A percentile compares a stretch with the other conserved stretches of the same genome.
Evolutionary conservation across 2,888 invertebrate species (phyloP).

Genomic region (Enchytraeus crypticus): DNA sequence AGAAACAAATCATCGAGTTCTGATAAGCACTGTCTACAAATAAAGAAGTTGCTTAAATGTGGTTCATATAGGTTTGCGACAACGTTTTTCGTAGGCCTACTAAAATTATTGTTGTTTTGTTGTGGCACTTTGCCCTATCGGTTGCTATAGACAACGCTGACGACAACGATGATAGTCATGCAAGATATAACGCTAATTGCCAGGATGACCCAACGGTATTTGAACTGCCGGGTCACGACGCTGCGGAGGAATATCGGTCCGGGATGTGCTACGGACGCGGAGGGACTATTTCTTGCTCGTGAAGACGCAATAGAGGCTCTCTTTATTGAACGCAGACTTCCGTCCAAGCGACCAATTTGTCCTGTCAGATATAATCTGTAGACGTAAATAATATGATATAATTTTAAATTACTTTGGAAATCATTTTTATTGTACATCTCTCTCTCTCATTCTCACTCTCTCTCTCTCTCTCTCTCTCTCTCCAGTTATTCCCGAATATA

Average conservation of each 20-base stretch:
- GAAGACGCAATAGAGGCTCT: constrained; percentile 9
- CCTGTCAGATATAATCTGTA: constrained; percentile 17
- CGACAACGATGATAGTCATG: constrained; percentile 28
- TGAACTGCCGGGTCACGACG: constrained; percentile 25
- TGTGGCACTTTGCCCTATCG: not conserved
- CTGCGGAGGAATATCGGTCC: constrained; percentile 27
- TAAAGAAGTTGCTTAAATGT: not conserved
- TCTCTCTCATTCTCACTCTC: not conserved
- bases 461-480: no score
- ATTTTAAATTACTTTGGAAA: not conserved
- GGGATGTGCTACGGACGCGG: not conserved
- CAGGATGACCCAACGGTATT: constrained; percentile 27
- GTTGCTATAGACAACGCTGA: constrained; percentile 31
- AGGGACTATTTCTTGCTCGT: constrained; percentile 2
- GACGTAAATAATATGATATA: not conserved
- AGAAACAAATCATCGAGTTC: not conserved
- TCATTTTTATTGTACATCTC: not conserved
- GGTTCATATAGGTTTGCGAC: not conserved
- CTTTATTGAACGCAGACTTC: constrained; percentile 14
- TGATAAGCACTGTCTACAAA: not conserved
- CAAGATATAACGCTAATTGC: constrained; percentile 21
- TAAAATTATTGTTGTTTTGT: no score
- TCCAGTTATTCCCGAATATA: no score
- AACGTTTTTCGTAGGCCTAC: not conserved
- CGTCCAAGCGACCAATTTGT: constrained; percentile 13